A percentile compares a stretch with the other conserved stretches of the same genome.
These are phyloP conservation scores for Meriones unguiculatus DNA, from an alignment of 2,113 vertebrate genomes.

Conservation along the genomic window DNA sequence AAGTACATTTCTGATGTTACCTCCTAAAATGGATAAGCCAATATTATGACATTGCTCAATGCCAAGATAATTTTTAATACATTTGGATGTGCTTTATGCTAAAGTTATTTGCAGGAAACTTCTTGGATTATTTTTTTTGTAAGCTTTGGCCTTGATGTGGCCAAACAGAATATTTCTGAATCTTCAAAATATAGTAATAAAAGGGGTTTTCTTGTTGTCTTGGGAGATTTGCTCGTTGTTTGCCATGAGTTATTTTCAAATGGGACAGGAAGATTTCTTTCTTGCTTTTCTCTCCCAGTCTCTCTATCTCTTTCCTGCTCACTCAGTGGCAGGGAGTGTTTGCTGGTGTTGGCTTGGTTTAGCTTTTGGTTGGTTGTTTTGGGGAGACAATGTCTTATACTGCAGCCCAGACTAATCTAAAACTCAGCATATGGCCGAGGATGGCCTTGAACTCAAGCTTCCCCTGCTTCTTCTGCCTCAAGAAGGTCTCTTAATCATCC, in stretches of 20 bases:
- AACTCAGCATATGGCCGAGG: background rate
- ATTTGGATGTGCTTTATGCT: background rate
- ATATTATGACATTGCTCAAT: background rate
- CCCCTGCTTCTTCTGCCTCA: background rate
- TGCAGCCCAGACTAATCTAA: background rate
- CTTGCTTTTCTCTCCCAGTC: too few species aligned
- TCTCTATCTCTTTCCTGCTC: background rate
- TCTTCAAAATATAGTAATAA: background rate
- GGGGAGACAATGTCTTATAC: background rate
- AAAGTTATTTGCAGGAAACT: background rate
- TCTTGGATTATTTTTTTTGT: background rate
- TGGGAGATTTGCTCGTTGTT: background rate
- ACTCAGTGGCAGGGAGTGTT: background rate
- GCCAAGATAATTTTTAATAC: background rate
- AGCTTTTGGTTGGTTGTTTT: background rate
- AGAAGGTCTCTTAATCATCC: background rate
- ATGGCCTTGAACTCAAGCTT: background rate
- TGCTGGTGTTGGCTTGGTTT: background rate
- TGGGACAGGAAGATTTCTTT: background rate
- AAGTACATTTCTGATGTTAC: background rate
- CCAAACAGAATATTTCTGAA: background rate
- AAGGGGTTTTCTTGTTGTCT: background rate
- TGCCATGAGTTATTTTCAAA: background rate
- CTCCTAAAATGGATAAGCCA: background rate
- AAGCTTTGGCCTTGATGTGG: background rate